phyloP scores from a whole-genome alignment of 2,113 vertebrate species.

The Ciconia boyciana region DNA sequence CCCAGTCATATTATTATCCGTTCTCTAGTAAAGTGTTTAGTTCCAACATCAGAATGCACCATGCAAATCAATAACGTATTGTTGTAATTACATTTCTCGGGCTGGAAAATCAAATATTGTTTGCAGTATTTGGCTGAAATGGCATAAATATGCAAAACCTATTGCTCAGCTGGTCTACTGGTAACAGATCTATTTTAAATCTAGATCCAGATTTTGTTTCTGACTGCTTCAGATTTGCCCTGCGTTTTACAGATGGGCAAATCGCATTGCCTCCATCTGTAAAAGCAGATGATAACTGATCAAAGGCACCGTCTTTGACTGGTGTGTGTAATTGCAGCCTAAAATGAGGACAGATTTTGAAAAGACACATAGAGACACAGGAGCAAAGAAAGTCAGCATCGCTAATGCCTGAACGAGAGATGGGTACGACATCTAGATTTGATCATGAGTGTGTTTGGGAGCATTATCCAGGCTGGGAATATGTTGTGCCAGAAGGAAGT shows the following conservation, averaged over 20 bases:
- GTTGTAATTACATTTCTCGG: not conserved
- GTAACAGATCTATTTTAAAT: conserved; percentile 20
- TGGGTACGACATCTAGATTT: not conserved
- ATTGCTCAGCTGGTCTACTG: not conserved
- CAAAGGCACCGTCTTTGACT: conserved; percentile 20
- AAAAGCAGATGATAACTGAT: conserved; percentile 52
- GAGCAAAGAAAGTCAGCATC: not conserved
- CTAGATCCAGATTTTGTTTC: conserved; percentile 26
- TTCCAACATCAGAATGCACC: conserved; percentile 28
- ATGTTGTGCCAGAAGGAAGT: not conserved
- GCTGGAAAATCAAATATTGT: conserved; percentile 22
- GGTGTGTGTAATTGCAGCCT: not conserved
- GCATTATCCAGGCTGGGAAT: not conserved
- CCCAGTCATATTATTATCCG: not conserved
- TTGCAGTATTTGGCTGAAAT: not conserved
- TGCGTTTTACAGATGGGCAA: not conserved
- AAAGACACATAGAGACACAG: not conserved
- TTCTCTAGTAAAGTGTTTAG: conserved; percentile 19
- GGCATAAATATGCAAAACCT: conserved; percentile 10
- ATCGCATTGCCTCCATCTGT: conserved; percentile 25
- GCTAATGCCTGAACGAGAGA: not conserved
- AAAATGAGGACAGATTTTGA: conserved; percentile 18
- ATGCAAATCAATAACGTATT: conserved; percentile 51
- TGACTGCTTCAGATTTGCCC: conserved; percentile 45
- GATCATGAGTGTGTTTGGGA: not conserved